Evolutionary conservation across 1,140 invertebrate genomes (phyloP).

Genomic region (Drosophila ananassae): DNA sequence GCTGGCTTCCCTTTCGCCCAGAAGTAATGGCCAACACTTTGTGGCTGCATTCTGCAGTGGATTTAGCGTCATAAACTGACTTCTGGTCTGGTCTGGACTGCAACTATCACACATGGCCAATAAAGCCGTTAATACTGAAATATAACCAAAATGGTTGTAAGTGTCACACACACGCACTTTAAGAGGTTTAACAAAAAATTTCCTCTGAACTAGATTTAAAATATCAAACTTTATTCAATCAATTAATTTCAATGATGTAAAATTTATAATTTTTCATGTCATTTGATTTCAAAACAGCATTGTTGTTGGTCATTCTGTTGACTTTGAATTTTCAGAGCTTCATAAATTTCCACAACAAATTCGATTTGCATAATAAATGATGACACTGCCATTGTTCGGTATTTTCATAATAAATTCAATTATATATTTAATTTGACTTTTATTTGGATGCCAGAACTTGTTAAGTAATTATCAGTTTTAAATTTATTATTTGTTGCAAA

Average conservation of each 20-base stretch:
- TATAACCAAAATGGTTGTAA: slow-evolving; percentile 39
- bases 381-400: slow-evolving; percentile 19
- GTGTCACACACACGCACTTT: not conserved
- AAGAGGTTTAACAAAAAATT: not conserved
- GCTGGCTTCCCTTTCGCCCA: not conserved
- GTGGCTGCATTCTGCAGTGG: slow-evolving; percentile 40
- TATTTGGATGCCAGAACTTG: not conserved
- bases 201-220: not conserved
- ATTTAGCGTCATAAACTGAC: slow-evolving; percentile 55
- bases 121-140: slow-evolving; percentile 52
- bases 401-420: slow-evolving; percentile 36
- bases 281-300: not conserved
- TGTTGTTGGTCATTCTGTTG: slow-evolving; percentile 53
- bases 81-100: slow-evolving; percentile 24
- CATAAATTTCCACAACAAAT: slow-evolving; percentile 24
- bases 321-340: slow-evolving; percentile 62
- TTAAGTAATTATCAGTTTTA: slow-evolving; percentile 28
- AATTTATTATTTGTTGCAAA: not conserved
- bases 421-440: slow-evolving; percentile 22
- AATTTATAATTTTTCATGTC: not conserved
- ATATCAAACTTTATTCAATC: not conserved
- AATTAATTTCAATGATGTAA: not conserved
- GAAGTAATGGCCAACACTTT: slow-evolving; percentile 54
- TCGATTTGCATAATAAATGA: slow-evolving; percentile 73
- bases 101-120: slow-evolving; percentile 13